These are phyloP conservation scores for Silurus glanis DNA, from an alignment of 2,113 vertebrate genomes.

Conservation along the genomic window DNA sequence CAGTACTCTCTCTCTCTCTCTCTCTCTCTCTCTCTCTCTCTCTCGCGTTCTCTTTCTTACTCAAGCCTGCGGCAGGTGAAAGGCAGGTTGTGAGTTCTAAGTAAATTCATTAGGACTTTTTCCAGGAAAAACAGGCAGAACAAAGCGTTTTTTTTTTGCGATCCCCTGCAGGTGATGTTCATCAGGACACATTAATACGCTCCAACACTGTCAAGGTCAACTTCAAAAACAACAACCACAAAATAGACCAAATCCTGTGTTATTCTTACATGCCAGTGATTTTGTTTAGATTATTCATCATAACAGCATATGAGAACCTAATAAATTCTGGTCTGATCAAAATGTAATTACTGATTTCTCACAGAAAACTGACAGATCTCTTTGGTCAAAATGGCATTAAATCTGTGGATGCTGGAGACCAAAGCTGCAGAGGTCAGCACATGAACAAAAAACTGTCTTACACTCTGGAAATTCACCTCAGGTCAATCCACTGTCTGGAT, in stretches of 20 bases:
- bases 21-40: neutral
- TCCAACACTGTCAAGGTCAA: constrained; percentile 10
- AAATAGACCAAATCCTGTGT: neutral
- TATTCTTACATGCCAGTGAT: neutral
- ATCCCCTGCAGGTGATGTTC: neutral
- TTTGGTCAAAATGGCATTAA: neutral
- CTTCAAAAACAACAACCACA: neutral
- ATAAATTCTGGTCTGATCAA: neutral
- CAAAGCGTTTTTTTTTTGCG: neutral
- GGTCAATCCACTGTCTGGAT: neutral
- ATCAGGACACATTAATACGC: constrained; percentile 9
- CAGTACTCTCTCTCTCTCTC: neutral
- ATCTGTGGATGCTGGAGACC: neutral
- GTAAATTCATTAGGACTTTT: constrained; percentile 23
- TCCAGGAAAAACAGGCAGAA: constrained; percentile 2
- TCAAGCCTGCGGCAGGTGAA: neutral
- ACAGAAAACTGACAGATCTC: neutral
- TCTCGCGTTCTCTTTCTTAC: neutral
- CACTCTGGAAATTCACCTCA: neutral
- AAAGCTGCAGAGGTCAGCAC: too few relatives aligned
- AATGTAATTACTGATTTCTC: neutral
- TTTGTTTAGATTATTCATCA: neutral
- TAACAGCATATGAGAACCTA: neutral
- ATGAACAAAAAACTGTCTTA: too few relatives aligned
- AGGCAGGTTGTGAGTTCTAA: constrained; percentile 2